These are phyloP conservation scores for Pollimyrus isidori DNA, from an alignment of 2,113 vertebrate genomes.

Conservation along the genomic window DNA sequence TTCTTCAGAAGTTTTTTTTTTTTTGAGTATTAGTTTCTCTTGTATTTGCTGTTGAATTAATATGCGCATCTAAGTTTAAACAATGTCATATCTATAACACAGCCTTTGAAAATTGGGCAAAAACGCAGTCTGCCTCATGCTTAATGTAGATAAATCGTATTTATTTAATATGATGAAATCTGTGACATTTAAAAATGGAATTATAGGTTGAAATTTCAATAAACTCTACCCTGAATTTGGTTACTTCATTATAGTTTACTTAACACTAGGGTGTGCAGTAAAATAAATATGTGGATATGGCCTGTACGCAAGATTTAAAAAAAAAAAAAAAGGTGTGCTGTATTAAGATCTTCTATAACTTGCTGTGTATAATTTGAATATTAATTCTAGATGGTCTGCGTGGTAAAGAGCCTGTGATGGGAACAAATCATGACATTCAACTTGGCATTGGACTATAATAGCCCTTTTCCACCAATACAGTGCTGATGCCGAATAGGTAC, in stretches of 20 bases:
- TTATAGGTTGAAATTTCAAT: background rate
- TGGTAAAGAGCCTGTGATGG: background rate
- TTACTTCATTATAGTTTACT: background rate
- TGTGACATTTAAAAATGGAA: background rate
- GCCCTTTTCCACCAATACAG: background rate
- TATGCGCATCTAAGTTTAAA: background rate
- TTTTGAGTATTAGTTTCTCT: background rate
- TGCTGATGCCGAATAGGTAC: background rate
- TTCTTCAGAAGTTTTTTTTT: background rate
- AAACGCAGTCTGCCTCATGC: background rate
- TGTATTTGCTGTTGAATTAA: background rate
- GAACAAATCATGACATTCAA: background rate
- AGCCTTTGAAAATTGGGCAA: background rate
- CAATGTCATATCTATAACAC: background rate
- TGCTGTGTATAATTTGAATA: background rate
- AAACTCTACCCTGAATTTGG: background rate
- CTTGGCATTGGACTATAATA: background rate
- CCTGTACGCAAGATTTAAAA: background rate
- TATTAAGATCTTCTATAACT: background rate
- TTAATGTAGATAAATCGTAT: background rate
- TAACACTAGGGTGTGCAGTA: background rate
- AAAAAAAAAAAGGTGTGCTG: background rate
- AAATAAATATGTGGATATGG: background rate
- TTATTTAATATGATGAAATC: constrained; percentile 13
- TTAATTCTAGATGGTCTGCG: background rate